Percentiles rank a stretch among this genome's conserved stretches.
Conservation (phyloP, 1,140 invertebrate genomes). For the Bombyx mandarina region DNA sequence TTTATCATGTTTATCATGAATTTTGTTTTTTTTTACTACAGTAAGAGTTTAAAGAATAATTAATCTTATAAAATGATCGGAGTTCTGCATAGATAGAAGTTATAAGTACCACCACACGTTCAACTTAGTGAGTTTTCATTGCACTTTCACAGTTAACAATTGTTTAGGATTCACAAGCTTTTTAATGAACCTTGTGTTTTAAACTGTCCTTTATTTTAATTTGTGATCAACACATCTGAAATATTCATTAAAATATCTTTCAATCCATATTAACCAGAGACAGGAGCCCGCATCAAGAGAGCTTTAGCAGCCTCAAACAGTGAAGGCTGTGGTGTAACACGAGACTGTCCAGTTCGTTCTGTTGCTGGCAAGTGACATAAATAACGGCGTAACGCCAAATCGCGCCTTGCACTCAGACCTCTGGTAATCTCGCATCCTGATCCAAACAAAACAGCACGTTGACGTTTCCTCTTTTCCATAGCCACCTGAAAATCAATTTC, state of each 20-base stretch:
- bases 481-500: conserved; percentile 44
- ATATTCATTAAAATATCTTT: not conserved
- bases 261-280: conserved; percentile 40
- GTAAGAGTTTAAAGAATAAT: too few relatives aligned
- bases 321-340: conserved; percentile 38
- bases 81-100: too few relatives aligned
- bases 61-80: too few relatives aligned
- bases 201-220: not conserved
- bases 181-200: not conserved
- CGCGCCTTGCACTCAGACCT: conserved; percentile 76
- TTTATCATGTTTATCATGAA: too few relatives aligned
- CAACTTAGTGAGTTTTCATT: too few relatives aligned
- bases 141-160: too few relatives aligned
- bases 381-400: conserved; percentile 75
- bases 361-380: conserved; percentile 74
- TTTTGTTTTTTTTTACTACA: too few relatives aligned
- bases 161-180: not conserved
- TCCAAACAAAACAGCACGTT: conserved; percentile 59
- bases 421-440: conserved; percentile 68
- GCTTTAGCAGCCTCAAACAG: conserved; percentile 50
- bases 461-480: conserved; percentile 59
- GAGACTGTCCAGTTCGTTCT: conserved; percentile 61
- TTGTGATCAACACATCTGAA: not conserved
- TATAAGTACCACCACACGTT: too few relatives aligned
- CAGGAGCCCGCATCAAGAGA: conserved; percentile 45